Evolutionary conservation across 2,113 vertebrate species (phyloP), one percentile per base, ranked within the genome.

Genomic region (Ptychochromis oligacanthus): DNA sequence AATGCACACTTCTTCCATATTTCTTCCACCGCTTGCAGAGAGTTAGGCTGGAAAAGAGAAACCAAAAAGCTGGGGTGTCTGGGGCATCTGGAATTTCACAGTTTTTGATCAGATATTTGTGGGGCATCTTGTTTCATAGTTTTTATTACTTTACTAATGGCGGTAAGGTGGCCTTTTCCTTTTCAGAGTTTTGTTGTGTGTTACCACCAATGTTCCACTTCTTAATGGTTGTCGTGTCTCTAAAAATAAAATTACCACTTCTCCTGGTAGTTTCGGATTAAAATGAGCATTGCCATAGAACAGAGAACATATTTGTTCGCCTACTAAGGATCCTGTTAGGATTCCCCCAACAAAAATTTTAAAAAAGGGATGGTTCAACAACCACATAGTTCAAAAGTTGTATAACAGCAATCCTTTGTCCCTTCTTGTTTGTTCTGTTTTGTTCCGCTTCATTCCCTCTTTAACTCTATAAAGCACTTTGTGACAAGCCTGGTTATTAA

Each of bases 401-500:
- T 31, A 40, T 2, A 28, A 46, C 64, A 10, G 36, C 79, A 79
- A 59, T 72, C 64, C 17, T 78, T 59, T 12, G 64, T 60, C 74
- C 67, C 46, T 8, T 80, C 24, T 18, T 6, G 11, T 61, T 46
- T 38, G 31, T 18, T 80, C 54, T 9, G 8, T 24, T 86, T 49
- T 26, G 3, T 52, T 64, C 75, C 49, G 74, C 20, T 22, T 24
- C n/a, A 12, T 60, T 34, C n/a, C 75, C 58, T 64, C 82, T 36
- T 82, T 86, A 81, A 18, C 89, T 87, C 91, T 59, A 43, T 90
- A 93, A 92, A 94, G 93, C 93, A 93, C 93, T 94, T 94, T 87
- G 93, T 93, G 94, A 92, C 83, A 2, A 92, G 90, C 92, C 89
- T 75, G 85, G 85, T 89, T 77, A 60, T 75, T 83, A 85, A 90